Evolutionary conservation across 2,888 invertebrate species (phyloP).

Genomic region (Cryptocephalus moraei): DNA sequence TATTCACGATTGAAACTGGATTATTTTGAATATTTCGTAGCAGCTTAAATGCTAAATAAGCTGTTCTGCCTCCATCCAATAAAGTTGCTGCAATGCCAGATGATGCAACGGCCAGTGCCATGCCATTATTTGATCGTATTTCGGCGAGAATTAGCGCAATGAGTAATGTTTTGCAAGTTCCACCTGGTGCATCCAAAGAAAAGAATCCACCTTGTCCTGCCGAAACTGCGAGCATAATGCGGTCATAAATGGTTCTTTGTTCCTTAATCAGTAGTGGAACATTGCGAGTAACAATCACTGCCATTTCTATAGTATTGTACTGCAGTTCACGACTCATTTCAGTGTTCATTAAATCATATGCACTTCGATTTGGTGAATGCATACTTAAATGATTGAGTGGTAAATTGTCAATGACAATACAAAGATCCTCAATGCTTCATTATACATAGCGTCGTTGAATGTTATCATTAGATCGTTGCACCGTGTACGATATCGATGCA

Average conservation of each 20-base stretch:
- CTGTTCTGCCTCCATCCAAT: too few relatives aligned
- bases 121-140: constrained; percentile 3
- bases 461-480: background rate
- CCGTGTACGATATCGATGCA: too few relatives aligned
- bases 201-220: constrained; percentile 1
- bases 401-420: background rate
- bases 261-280: constrained; percentile 1
- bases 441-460: background rate
- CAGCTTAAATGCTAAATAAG: too few relatives aligned
- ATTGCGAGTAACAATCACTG: constrained; percentile 5
- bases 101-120: constrained; percentile 2
- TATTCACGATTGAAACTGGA: too few relatives aligned
- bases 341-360: constrained; percentile 4
- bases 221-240: constrained; percentile 4
- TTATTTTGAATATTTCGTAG: too few relatives aligned
- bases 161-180: constrained; percentile 1
- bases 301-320: constrained; percentile 3
- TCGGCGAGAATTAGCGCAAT: constrained; percentile 1
- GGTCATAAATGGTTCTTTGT: background rate
- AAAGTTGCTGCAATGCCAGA: background rate
- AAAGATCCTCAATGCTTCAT: constrained; percentile 1
- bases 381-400: constrained; percentile 4
- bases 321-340: constrained; percentile 2
- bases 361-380: constrained; percentile 3
- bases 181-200: background rate